phyloP scores from a whole-genome alignment of 2,888 invertebrate genomes.

The Sesamia inferens region DNA sequence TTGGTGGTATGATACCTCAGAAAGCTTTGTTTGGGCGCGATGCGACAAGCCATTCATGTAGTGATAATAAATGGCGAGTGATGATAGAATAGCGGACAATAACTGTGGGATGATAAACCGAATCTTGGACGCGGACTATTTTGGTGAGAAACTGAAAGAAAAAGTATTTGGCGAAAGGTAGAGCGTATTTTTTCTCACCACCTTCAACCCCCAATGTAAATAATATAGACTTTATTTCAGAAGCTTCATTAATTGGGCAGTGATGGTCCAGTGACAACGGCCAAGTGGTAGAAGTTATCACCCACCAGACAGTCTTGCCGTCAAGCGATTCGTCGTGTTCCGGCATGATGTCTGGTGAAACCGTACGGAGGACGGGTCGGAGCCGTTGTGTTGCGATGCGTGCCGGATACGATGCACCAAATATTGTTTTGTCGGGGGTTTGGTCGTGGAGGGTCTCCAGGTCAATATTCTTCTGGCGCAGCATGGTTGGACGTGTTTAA shows the following conservation, averaged over 20 bases:
- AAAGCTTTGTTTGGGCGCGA: conserved; percentile 87
- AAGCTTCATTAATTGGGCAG: background rate
- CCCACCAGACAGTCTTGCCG: background rate
- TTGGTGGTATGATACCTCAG: conserved; percentile 83
- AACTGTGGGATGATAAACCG: conserved; percentile 67
- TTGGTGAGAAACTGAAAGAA: conserved; percentile 14
- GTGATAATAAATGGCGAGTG: conserved; percentile 86
- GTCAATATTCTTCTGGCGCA: too few relatives aligned
- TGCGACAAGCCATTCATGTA: conserved; percentile 88
- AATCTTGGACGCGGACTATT: conserved; percentile 48
- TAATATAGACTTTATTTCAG: conserved; percentile 1
- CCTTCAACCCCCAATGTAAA: background rate
- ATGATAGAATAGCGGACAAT: conserved; percentile 79
- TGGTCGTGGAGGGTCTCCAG: too few relatives aligned
- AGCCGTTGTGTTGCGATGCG: too few relatives aligned
- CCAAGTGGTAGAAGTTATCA: background rate
- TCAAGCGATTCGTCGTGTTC: background rate
- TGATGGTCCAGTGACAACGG: background rate
- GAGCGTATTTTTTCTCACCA: background rate
- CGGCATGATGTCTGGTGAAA: too few relatives aligned
- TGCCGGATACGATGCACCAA: too few relatives aligned
- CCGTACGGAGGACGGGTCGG: too few relatives aligned
- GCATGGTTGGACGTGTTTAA: too few relatives aligned
- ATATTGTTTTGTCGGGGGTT: too few relatives aligned
- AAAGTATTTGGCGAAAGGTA: conserved; percentile 14